Conservation (phyloP, 2,797 vertebrate genomes). For the Megaceryle alcyon region DNA sequence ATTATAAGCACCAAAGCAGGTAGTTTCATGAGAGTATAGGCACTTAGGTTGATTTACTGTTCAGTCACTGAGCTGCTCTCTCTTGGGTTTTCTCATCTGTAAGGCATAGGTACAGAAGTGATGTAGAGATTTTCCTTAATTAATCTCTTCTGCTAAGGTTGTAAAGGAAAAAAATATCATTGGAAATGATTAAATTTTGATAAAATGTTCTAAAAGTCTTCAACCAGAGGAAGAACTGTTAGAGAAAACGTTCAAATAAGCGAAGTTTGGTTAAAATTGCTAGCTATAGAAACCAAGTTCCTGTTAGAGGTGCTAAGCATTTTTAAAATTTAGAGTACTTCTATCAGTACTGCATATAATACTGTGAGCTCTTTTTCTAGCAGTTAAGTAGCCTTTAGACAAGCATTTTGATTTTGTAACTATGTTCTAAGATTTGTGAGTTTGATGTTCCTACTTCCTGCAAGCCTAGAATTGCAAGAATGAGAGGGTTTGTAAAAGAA, state of each 20-base stretch:
- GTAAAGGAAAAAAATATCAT: neutral
- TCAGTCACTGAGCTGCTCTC: neutral
- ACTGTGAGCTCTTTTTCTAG: neutral
- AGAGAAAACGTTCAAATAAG: neutral
- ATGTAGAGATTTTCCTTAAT: neutral
- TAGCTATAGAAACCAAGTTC: neutral
- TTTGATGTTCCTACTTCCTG: neutral
- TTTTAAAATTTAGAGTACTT: neutral
- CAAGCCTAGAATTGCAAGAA: neutral
- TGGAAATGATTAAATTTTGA: neutral
- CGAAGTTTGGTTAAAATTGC: conserved; percentile 7
- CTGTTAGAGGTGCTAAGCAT: neutral
- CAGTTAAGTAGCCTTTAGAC: neutral
- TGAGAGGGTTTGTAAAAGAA: neutral
- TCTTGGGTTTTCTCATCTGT: neutral
- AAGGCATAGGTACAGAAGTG: neutral
- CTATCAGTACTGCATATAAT: neutral
- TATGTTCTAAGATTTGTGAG: neutral
- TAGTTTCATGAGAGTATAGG: neutral
- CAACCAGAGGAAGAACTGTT: neutral
- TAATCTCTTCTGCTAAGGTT: neutral
- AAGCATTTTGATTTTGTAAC: neutral
- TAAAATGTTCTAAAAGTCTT: neutral
- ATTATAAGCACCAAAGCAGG: neutral
- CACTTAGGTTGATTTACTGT: neutral